Evolutionary conservation across 2,113 vertebrate genomes (phyloP).

Genomic region (Glareola pratincola): DNA sequence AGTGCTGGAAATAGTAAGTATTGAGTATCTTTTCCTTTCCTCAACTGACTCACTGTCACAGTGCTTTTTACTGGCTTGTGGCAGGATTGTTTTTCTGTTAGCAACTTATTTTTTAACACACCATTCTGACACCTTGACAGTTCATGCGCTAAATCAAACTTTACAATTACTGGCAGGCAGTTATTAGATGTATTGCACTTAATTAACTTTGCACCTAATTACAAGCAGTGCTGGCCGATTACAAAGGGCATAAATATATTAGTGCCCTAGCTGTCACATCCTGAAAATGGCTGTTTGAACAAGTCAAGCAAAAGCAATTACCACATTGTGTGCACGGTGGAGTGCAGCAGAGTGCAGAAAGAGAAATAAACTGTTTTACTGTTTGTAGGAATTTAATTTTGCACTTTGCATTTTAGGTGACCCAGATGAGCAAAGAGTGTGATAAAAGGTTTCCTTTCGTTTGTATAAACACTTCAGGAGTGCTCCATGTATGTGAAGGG

Average conservation of each 20-base stretch:
- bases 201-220: constrained; percentile 75
- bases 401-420: not conserved
- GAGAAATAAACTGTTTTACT: not conserved
- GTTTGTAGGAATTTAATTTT: not conserved
- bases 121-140: constrained; percentile 48
- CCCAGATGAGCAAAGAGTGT: not conserved
- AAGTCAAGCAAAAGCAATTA: constrained; percentile 63
- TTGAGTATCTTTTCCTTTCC: not conserved
- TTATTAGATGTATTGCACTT: constrained; percentile 73
- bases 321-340: not conserved
- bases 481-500: not conserved
- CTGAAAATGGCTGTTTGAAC: constrained; percentile 47
- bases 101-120: constrained; percentile 45
- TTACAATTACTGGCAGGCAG: constrained; percentile 76
- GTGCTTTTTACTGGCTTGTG: not conserved
- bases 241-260: constrained; percentile 67
- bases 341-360: not conserved
- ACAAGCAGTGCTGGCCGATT: constrained; percentile 69
- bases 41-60: not conserved
- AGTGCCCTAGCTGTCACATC: constrained; percentile 60
- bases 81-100: constrained; percentile 10
- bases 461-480: not conserved
- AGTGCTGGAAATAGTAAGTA: not conserved
- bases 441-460: not conserved
- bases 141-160: constrained; percentile 71